Evolutionary conservation across 2,113 vertebrate species (phyloP).

Genomic region (Dinomys branickii): DNA sequence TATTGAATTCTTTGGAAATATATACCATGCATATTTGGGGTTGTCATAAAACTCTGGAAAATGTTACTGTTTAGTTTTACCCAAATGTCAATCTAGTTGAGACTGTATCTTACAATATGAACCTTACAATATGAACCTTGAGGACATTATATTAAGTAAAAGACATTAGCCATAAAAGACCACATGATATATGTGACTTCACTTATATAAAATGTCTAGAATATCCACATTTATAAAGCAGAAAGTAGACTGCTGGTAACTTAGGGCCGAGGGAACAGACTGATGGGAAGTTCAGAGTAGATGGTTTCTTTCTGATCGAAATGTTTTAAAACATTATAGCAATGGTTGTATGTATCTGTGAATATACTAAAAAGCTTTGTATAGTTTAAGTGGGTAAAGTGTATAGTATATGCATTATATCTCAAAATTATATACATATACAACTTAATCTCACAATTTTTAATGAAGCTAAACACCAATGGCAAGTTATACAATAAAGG

Average conservation of each 20-base stretch:
- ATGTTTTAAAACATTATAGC: not conserved
- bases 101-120: not conserved
- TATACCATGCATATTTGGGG: not conserved
- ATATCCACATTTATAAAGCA: not conserved
- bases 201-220: not conserved
- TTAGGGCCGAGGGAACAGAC: not conserved
- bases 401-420: not conserved
- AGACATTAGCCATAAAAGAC: not conserved
- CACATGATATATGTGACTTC: not conserved
- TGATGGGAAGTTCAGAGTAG: not conserved
- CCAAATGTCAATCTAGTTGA: not conserved
- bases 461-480: not conserved
- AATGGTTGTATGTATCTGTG: not conserved
- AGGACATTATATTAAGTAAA: not conserved
- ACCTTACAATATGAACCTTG: not conserved
- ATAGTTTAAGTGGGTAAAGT: not conserved
- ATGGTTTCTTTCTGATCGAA: not conserved
- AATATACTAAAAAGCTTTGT: not conserved
- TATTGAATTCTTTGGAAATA: not conserved
- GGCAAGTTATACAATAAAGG: not conserved
- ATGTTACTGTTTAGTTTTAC: not conserved
- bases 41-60: not conserved
- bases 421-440: not conserved
- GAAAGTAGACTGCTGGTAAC: not conserved
- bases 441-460: slow-evolving; percentile 3